These are phyloP conservation scores for Sinocyclocheilus rhinocerous DNA, from an alignment of 2,113 vertebrate genomes.

Conservation along the genomic window DNA sequence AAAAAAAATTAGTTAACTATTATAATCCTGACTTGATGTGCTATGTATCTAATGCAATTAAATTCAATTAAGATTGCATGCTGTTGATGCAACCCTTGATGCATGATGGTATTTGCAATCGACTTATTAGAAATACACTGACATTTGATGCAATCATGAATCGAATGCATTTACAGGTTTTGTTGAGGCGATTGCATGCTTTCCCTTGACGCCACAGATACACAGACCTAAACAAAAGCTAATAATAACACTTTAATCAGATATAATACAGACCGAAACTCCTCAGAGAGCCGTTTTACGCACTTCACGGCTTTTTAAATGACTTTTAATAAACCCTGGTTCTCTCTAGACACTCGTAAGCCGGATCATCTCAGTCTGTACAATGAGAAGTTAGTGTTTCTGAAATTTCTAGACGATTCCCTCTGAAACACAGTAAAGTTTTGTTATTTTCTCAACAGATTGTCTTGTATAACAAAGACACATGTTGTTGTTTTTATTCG, in stretches of 20 bases:
- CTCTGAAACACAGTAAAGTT: neutral
- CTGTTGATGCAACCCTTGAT: neutral
- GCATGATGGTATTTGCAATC: neutral
- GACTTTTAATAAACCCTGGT: neutral
- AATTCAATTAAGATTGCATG: no score
- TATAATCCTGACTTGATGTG: no score
- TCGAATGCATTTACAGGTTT: neutral
- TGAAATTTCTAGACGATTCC: neutral
- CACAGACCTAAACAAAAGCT: neutral
- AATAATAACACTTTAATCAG: neutral
- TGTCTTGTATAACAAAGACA: neutral
- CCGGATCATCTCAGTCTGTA: neutral
- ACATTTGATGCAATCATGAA: neutral
- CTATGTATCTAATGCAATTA: no score
- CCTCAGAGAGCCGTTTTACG: neutral
- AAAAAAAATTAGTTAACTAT: no score
- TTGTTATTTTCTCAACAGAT: neutral
- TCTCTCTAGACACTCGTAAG: neutral
- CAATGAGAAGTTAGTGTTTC: neutral
- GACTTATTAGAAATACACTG: neutral
- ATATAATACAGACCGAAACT: neutral
- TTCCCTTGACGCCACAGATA: neutral
- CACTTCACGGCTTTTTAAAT: neutral
- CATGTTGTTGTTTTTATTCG: neutral
- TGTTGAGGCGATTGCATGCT: neutral